Conservation (phyloP, 2,113 vertebrate genomes). For the Grantiella picta region DNA sequence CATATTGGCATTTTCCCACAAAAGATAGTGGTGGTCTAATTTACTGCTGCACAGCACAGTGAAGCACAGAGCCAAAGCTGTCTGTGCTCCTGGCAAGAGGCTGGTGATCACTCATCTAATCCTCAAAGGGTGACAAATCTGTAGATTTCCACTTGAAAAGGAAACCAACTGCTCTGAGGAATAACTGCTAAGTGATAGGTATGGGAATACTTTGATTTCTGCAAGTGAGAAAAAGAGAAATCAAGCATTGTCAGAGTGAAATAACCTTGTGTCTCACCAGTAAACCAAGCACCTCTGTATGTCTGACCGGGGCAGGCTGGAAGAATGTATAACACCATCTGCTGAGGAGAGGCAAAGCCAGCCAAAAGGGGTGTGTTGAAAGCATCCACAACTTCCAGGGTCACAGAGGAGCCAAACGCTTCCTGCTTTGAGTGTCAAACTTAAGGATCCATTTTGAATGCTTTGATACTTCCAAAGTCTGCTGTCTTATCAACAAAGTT, state of each 20-base stretch:
- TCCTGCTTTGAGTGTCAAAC: neutral
- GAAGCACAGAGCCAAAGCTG: neutral
- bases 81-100: neutral
- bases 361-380: neutral
- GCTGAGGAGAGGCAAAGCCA: neutral
- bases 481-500: neutral
- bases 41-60: neutral
- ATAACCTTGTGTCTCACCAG: neutral
- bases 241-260: neutral
- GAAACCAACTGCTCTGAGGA: neutral
- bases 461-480: neutral
- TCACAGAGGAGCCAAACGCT: neutral
- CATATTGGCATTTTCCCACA: neutral
- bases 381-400: neutral
- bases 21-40: neutral
- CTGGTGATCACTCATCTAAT: neutral
- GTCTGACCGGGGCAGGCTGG: neutral
- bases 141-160: constrained; percentile 18
- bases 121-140: constrained; percentile 25
- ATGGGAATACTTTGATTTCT: constrained; percentile 14
- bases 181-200: neutral
- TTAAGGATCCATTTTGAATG: neutral
- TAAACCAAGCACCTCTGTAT: neutral
- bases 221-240: neutral
- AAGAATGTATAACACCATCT: neutral